These are phyloP conservation scores for Eledone cirrhosa DNA, from an alignment of 2,888 invertebrate species.

Conservation along the genomic window DNA sequence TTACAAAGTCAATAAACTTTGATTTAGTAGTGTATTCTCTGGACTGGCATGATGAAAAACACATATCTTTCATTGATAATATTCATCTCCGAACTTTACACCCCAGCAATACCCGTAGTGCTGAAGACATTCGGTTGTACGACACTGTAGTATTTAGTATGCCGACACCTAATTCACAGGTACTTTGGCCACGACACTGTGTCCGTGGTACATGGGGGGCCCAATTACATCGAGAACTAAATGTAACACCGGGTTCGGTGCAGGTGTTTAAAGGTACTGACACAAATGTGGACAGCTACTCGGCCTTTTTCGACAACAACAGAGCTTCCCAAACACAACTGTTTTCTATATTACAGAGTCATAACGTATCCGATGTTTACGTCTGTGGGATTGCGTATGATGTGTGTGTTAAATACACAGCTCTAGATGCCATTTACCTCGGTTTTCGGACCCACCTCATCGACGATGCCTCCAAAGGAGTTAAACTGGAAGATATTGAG, in stretches of 20 bases:
- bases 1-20: conserved; percentile 71
- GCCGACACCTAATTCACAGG: conserved; percentile 84
- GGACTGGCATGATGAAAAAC: conserved; percentile 97
- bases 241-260: conserved; percentile 70
- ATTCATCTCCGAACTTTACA: conserved; percentile 67
- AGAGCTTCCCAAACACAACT: conserved; percentile 87
- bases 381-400: conserved; percentile 95
- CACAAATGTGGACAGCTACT: conserved; percentile 95
- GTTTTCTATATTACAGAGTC: conserved; percentile 80
- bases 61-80: conserved; percentile 96
- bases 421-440: conserved; percentile 86
- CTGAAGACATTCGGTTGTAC: conserved; percentile 79
- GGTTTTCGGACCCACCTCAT: conserved; percentile 89
- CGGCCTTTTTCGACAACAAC: conserved; percentile 98
- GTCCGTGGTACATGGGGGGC: conserved; percentile 96
- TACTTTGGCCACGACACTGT: conserved; percentile 95
- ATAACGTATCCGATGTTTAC: conserved; percentile 89
- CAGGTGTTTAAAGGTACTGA: conserved; percentile 77
- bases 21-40: conserved; percentile 90
- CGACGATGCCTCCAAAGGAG: conserved; percentile 91
- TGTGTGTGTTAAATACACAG: conserved; percentile 92
- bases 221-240: conserved; percentile 87
- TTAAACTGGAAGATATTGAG: conserved; percentile 85
- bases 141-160: conserved; percentile 91
- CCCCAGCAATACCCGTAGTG: conserved; percentile 56